phyloP scores from a whole-genome alignment of 1,140 invertebrate genomes.

The Atta texana region DNA sequence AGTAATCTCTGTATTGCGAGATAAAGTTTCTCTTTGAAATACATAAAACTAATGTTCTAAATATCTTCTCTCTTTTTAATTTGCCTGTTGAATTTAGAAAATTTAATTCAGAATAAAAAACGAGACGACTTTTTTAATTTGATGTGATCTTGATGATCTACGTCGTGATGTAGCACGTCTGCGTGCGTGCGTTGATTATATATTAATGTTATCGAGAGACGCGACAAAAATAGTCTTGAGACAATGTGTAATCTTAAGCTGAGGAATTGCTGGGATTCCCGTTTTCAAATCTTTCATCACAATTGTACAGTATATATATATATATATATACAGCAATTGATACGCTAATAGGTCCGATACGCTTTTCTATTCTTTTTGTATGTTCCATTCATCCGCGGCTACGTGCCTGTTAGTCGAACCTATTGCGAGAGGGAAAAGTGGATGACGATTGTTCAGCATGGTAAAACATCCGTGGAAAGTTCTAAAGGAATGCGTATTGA shows the following conservation, averaged over 20 bases:
- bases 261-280: neutral
- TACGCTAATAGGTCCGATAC: neutral
- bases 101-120: neutral
- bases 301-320: neutral
- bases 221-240: neutral
- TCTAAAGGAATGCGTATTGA: constrained; percentile 65
- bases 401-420: constrained; percentile 59
- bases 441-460: constrained; percentile 62
- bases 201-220: neutral
- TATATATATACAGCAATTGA: neutral
- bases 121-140: neutral
- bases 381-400: constrained; percentile 58
- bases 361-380: neutral
- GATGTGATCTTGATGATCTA: neutral
- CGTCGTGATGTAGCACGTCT: neutral
- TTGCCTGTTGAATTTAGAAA: neutral
- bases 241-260: neutral
- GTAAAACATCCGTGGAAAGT: constrained; percentile 69
- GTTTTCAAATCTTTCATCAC: constrained; percentile 1
- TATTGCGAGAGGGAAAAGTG: constrained; percentile 69
- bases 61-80: neutral
- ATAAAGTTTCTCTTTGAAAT: neutral
- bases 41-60: neutral
- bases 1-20: neutral
- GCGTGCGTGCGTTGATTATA: neutral